Evolutionary conservation across 2,113 vertebrate genomes (phyloP).

Genomic region (Lucifuga dentata): DNA sequence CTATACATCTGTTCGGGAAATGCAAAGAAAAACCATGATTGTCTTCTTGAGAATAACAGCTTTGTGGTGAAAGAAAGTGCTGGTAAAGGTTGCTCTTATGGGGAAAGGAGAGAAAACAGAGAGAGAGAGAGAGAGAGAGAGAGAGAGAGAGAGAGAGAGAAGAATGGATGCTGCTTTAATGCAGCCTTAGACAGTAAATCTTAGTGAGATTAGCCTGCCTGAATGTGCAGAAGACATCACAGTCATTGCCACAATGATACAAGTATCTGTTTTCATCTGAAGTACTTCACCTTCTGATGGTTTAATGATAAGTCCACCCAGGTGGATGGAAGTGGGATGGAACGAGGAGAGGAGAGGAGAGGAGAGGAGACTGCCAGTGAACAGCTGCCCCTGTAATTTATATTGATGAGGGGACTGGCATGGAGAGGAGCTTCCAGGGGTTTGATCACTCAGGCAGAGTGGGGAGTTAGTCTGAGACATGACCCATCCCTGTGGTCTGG

Average conservation of each 20-base stretch:
- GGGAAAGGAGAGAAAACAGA: conserved; percentile 31
- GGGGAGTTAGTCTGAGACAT: conserved; percentile 72
- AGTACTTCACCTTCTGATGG: conserved; percentile 73
- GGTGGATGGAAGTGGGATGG: conserved; percentile 42
- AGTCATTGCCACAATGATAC: conserved; percentile 60
- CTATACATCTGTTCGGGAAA: conserved; percentile 62
- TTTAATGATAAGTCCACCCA: conserved; percentile 58
- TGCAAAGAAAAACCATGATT: conserved; percentile 63
- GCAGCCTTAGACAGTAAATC: conserved; percentile 44
- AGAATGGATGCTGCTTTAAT: conserved; percentile 6
- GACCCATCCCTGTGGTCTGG: conserved; percentile 68
- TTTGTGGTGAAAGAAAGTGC: conserved; percentile 50
- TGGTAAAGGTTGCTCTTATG: conserved; percentile 28
- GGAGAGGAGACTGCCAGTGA: conserved; percentile 73
- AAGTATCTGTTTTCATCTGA: conserved; percentile 78
- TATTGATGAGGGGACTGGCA: conserved; percentile 82
- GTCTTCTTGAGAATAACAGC: conserved; percentile 66
- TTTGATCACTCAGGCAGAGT: conserved; percentile 83
- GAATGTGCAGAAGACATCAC: conserved; percentile 36
- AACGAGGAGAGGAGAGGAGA: conserved; percentile 23
- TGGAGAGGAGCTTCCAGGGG: conserved; percentile 77
- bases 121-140: conserved; percentile 8
- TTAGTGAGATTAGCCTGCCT: conserved; percentile 20
- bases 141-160: conserved; percentile 16
- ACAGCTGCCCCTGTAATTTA: conserved; percentile 85